A percentile compares a stretch with the other conserved stretches of the same genome.
Evolutionary conservation across 2,888 invertebrate species (phyloP).

Genomic region (Trissonchulus latispiculum): DNA sequence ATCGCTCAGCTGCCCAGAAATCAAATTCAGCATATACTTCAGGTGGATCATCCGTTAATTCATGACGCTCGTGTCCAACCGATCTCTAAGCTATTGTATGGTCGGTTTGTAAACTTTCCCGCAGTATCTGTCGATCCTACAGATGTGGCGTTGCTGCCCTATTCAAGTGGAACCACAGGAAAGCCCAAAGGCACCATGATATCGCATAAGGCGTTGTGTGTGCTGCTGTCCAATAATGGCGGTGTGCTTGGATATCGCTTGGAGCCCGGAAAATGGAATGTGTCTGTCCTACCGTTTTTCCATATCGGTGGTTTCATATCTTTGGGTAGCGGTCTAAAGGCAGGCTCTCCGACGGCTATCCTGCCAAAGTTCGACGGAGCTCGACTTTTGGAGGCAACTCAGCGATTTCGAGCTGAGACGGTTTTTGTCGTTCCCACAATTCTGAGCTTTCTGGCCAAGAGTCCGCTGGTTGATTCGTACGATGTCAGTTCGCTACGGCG

Average conservation of each 20-base stretch:
- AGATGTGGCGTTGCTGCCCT: neutral
- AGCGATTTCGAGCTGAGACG: too few relatives aligned
- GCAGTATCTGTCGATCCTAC: neutral
- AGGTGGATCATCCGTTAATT: neutral
- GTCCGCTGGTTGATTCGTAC: neutral
- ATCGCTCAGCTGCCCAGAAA: neutral
- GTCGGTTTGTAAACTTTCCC: neutral
- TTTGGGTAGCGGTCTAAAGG: neutral
- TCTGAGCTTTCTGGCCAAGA: conserved; percentile 8
- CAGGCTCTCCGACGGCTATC: neutral
- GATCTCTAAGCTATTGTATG: neutral
- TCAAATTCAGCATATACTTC: neutral
- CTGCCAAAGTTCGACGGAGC: neutral
- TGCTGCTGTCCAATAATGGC: neutral
- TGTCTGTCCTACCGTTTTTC: conserved; percentile 62
- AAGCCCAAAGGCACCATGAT: neutral
- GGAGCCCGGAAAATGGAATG: neutral
- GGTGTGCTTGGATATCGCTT: neutral
- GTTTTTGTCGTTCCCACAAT: neutral
- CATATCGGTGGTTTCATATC: conserved; percentile 63
- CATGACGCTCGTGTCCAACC: neutral
- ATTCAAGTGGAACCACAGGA: neutral
- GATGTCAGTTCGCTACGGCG: neutral
- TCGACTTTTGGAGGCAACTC: neutral
- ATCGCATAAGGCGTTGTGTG: neutral